Base-by-base conservation (phyloP, 2,113 vertebrate species). In the Rhinopomastus cyanomelas region DNA sequence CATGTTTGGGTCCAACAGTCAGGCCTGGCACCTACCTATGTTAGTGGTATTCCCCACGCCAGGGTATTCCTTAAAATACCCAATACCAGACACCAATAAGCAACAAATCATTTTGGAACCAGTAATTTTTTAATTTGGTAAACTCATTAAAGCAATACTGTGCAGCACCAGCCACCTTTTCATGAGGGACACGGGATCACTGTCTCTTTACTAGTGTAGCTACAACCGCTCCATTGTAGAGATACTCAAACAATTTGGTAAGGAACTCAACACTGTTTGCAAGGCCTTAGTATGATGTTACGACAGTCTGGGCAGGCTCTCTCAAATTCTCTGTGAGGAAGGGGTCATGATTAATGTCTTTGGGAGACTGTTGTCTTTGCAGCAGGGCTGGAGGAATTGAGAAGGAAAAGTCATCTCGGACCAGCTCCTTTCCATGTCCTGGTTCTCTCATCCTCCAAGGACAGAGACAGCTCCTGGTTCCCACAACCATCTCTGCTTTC, bases 191-290 rank as follows among this genome's bases (percentile, higher is more conserved):
- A 42, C 39, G 26, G 61, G 36, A 62, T 32, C 51, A 6, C 48
- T 20, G 25, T 25, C 51, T 17, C 30, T 84, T 62, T 55, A 55
- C 8, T 7, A 37, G 57, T 12, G 26, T 20, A 65, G 39, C 23
- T 44, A 76, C 36, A 37, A 18, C 12, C 5, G 2, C 17, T 46
- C 12, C 0, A 0, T 42, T 8, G 19, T 3, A 55, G 27, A 25
- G 4, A 6, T 23, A 59, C 32, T 37, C 13, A 62, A 53, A 73
- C 22, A 19, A 77, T 18, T 23, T 20, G 21, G 42, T 22, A 19
- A 51, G n/a, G 76, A 66, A 27, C 1, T 3, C 12, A 61, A 51
- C 25, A 25, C 21, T 52, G 34, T 26, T 78, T 26, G 22, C 17
- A 23, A 88, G 34, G 39, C 37, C 44, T 61, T 15, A 62, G 61